Evolutionary conservation across 2,113 vertebrate species (phyloP), one percentile per base, ranked within the genome.

Genomic region (Polypterus senegalus): DNA sequence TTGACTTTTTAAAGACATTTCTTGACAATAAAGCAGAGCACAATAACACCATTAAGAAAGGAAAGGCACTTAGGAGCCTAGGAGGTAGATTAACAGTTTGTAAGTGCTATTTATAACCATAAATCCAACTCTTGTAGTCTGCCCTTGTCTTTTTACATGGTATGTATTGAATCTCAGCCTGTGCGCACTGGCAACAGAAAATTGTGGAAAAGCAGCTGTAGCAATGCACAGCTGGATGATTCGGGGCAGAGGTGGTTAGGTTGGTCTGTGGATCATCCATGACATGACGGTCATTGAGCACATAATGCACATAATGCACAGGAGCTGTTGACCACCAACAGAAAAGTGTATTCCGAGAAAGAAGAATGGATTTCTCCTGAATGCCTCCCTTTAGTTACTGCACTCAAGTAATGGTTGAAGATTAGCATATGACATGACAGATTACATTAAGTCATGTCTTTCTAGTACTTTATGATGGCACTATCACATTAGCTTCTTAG

Each of bases 361-460:
- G 89, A 85, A 76, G 80, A 85, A 89, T 87, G 83, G 86, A 86
- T 86, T 86, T 86, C 82, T 86, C 81, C 81, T 76, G 83, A 87
- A 83, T 88, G 82, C 88, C 81, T 89, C 83, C 81, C 83, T 84
- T 86, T 87, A 86, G 88, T 89, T 89, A 85, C 80, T 81, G 83
- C 84, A 85, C 86, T 90, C 82, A 85, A 87, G 83, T 88, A 91
- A 91, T 88, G 87, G 87, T 81, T 89, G 88, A 88, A 97, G 90
- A 98, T 98, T 97, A 97, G 93, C 93, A 97, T 97, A 96, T 93
- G 91, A 96, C 94, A 97, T 91, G 92, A 94, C 93, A 96, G 92
- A 95, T 94, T 93, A 95, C 92, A 94, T 96, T 95, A 94, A 94
- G 90, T 93, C 91, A 89, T 86, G 89, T 91, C 91, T 89, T 91